A percentile compares a stretch with the other conserved stretches of the same genome.
Evolutionary conservation across 2,888 invertebrate species (phyloP).

Genomic region (Apodemia zela): DNA sequence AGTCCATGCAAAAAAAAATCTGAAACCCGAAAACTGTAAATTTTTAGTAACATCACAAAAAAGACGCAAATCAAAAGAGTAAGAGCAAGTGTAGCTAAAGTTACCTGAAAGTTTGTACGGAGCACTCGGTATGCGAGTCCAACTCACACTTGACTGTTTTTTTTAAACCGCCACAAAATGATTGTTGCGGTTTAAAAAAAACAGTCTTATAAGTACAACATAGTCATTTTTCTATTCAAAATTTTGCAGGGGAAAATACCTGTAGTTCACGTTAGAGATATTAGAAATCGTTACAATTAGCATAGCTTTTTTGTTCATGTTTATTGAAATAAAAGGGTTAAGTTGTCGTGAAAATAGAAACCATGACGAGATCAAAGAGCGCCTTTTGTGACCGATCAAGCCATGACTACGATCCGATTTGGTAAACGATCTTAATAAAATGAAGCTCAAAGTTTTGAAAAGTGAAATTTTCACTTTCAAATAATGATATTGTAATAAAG

Average conservation of each 20-base stretch:
- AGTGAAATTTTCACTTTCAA: conserved; percentile 9
- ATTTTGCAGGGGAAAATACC: neutral
- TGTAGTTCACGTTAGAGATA: neutral
- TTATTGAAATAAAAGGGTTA: conserved; percentile 36
- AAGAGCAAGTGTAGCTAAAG: too few relatives aligned
- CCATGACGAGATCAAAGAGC: conserved; percentile 35
- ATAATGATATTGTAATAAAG: neutral
- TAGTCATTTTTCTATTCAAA: too few relatives aligned
- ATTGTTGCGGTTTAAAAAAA: too few relatives aligned
- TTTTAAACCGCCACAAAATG: too few relatives aligned
- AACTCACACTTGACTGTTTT: too few relatives aligned
- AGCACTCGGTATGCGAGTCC: too few relatives aligned
- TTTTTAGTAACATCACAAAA: too few relatives aligned
- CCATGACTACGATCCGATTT: conserved; percentile 11
- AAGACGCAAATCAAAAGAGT: too few relatives aligned
- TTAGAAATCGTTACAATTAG: conserved; percentile 20
- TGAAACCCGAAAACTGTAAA: too few relatives aligned
- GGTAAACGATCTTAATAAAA: conserved; percentile 7
- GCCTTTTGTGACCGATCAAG: conserved; percentile 2
- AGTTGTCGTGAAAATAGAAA: conserved; percentile 47
- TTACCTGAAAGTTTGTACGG: too few relatives aligned
- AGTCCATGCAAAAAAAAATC: too few relatives aligned
- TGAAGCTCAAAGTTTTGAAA: neutral
- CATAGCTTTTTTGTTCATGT: conserved; percentile 26
- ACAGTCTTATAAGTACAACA: too few relatives aligned